Percentiles rank a stretch among this genome's conserved stretches.
Evolutionary conservation across 2,888 invertebrate genomes (phyloP).

Genomic region (Acanthosoma haemorrhoidale): DNA sequence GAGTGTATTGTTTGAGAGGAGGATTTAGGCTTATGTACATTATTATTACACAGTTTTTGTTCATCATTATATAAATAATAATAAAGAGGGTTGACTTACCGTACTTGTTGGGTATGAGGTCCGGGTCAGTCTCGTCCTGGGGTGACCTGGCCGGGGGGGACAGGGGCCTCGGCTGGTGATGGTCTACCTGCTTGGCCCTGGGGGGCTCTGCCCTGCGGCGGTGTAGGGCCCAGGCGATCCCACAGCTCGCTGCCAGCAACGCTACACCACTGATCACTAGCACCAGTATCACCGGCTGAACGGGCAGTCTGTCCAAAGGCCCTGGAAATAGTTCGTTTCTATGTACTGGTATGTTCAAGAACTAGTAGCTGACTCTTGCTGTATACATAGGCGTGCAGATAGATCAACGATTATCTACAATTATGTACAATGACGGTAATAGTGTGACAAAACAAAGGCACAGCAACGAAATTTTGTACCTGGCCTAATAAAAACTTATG

Average conservation of each 20-base stretch:
- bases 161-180: slow-evolving; percentile 43
- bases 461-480: no score
- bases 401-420: no score
- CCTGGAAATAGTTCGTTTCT: slow-evolving; percentile 28
- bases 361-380: no score
- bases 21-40: no score
- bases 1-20: no score
- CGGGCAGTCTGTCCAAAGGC: slow-evolving; percentile 46
- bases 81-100: slow-evolving; percentile 51
- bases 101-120: slow-evolving; percentile 82
- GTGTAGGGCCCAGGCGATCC: slow-evolving; percentile 69
- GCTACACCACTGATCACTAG: slow-evolving; percentile 71
- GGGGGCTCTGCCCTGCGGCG: slow-evolving; percentile 47
- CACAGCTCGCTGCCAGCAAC: slow-evolving; percentile 68
- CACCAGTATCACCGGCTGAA: slow-evolving; percentile 71
- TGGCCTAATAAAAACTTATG: no score
- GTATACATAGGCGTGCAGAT: no score
- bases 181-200: slow-evolving; percentile 50
- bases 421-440: no score
- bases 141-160: slow-evolving; percentile 35
- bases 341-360: no score
- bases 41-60: no score
- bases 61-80: no score
- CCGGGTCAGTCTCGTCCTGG: slow-evolving; percentile 71
- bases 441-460: no score